Evolutionary conservation across 2,888 invertebrate species (phyloP).

Genomic region (Eristalis pertinax): DNA sequence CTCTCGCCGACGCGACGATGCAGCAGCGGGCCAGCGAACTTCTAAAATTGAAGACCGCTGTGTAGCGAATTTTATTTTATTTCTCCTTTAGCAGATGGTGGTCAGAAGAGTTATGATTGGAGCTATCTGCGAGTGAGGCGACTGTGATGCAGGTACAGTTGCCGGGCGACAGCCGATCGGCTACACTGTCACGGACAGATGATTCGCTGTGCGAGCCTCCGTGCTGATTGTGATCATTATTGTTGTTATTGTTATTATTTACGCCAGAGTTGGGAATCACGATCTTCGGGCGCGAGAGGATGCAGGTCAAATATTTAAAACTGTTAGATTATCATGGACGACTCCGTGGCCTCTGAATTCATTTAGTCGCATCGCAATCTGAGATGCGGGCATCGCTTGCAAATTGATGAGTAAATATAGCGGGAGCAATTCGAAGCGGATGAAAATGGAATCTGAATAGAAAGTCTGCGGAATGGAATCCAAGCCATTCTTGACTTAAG

Average conservation of each 20-base stretch:
- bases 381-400: conserved; percentile 17
- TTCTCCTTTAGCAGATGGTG: conserved; percentile 66
- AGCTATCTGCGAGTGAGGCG: conserved; percentile 41
- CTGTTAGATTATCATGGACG: conserved; percentile 55
- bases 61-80: conserved; percentile 65
- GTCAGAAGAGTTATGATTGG: conserved; percentile 70
- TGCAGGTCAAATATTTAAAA: conserved; percentile 66
- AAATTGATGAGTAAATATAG: conserved; percentile 33
- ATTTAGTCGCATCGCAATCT: conserved; percentile 34
- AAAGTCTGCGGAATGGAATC: not conserved
- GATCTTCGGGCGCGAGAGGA: conserved; percentile 44
- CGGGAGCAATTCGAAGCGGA: not conserved
- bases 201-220: conserved; percentile 53
- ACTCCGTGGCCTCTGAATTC: conserved; percentile 15
- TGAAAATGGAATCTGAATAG: not conserved
- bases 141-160: conserved; percentile 53
- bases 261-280: conserved; percentile 60
- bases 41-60: conserved; percentile 53
- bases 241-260: conserved; percentile 68
- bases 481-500: not conserved
- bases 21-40: conserved; percentile 35
- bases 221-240: conserved; percentile 66
- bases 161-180: conserved; percentile 29
- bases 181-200: conserved; percentile 33
- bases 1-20: conserved; percentile 45